Percentiles rank a stretch among this genome's conserved stretches.
Evolutionary conservation across 2,113 vertebrate species (phyloP).

Genomic region (Percina caprodes): DNA sequence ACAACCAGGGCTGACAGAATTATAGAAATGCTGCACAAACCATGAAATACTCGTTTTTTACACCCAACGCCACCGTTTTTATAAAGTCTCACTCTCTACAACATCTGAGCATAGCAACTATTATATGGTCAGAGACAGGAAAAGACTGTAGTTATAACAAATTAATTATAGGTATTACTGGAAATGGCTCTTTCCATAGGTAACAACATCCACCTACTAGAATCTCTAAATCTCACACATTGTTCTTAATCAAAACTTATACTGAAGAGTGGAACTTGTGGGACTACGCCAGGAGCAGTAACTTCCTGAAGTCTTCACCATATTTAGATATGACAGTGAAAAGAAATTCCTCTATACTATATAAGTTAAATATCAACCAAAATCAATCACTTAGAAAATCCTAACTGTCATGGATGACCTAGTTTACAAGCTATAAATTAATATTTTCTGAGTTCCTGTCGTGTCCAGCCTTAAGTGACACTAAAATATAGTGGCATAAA

Average conservation of each 20-base stretch:
- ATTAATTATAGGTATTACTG: too few relatives aligned
- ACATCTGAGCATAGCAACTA: background rate
- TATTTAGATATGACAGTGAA: too few relatives aligned
- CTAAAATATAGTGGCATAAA: conserved; percentile 57
- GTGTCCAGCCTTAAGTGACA: conserved; percentile 46
- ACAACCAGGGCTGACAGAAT: background rate
- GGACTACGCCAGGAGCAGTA: background rate
- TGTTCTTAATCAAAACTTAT: background rate
- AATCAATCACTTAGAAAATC: conserved; percentile 29
- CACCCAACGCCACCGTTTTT: background rate
- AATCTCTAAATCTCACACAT: background rate
- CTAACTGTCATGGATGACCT: background rate
- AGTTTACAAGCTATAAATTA: conserved; percentile 37
- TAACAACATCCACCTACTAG: background rate
- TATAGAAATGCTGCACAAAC: background rate
- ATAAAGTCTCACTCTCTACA: too few relatives aligned
- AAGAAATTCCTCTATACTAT: background rate
- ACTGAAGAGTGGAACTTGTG: background rate
- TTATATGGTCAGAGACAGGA: background rate
- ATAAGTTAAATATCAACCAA: conserved; percentile 8
- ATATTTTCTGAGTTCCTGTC: conserved; percentile 46
- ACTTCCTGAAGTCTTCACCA: too few relatives aligned
- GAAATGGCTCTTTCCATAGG: background rate
- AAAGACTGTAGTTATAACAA: background rate
- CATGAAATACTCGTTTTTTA: background rate